Evolutionary conservation across 1,140 invertebrate genomes (phyloP), one percentile per base, ranked within the genome.

Genomic region (Bicyclus anynana): DNA sequence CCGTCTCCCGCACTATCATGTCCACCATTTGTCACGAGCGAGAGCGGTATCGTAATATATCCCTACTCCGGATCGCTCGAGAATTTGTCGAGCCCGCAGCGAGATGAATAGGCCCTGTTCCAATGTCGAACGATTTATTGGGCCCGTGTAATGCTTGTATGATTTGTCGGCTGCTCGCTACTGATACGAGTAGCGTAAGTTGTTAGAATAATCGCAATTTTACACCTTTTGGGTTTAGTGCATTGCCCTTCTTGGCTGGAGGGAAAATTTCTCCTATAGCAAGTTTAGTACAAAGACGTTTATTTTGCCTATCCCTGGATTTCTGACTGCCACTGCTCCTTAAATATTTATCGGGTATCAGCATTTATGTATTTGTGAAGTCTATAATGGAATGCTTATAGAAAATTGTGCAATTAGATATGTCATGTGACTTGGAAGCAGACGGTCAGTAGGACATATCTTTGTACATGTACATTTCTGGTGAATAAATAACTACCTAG

Each of bases 21-120:
- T 47, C 18, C 44, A 47, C 44, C 59, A 59, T 76, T 69, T 65
- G 56, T 70, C 69, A 70, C 44, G 51, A 26, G 37, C 12, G 48
- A 44, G 38, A 61, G 54, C 62, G 65, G 73, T 67, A 62, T 53
- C 60, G 65, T 75, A 67, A 76, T 78, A 67, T 78, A 78, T 78
- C 65, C 65, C 40, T 17, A 47, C 44, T 27, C 44, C 21, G 20
- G 40, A 47, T 62, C 62, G 53, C 17, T 44, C 27, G 69, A 65
- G 68, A 67, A 81, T 78, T 78, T 78, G 75, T 77, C 70, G 60
- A 68, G 71, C 67, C 60, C 62, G 65, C 65, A 55, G 56, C 48
- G 66, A 74, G 74, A 78, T 59, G 74, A 69, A 75, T 77, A 64
- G 59, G 54, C 67, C 62, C 47, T 72, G 69, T 67, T 67, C 51